Evolutionary conservation across 2,888 invertebrate genomes (phyloP), one percentile per base, ranked within the genome.

Genomic region (Morpho helenor): DNA sequence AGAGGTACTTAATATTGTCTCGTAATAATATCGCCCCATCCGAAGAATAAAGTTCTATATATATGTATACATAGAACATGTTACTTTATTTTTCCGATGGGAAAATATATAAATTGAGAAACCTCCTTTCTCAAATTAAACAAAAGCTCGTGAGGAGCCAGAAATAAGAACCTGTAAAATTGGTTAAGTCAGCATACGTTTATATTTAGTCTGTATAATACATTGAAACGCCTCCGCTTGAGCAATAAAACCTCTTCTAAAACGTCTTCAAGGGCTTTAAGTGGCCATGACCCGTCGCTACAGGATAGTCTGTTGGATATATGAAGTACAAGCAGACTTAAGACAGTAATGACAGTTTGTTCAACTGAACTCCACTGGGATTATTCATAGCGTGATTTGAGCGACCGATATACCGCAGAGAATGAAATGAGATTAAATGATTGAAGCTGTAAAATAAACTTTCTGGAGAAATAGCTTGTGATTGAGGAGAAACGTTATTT

Each of bases 241-340:
- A 76, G 74, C 73, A 85, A 82, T 80, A 79, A 77, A 80, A 76
- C 74, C 80, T 66, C 70, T 65, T 68, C 79, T 78, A 76, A 80
- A 86, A 82, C 78, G 77, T 79, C 82, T 87, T 88, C 89, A 88
- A 90, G 88, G 89, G 88, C 88, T 78, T 84, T 81, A 86, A 85
- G 88, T 87, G 88, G 87, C 89, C 89, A 82, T 90, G 89, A 89
- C 89, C 88, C 84, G 80, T 60, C 81, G 74, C 78, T 74, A 78
- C 72, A 60, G 66, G 66, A 68, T 68, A 70, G 63, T 73, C 71
- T 58, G 67, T 82, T 79, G 77, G 74, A 77, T 80, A 75, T 74
- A 78, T 61, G 59, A 64, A 61, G 56, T 59, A 54, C 53, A 59
- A 54, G 56, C 58, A 61, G 63, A 58, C 60, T 57, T 66, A 65